Evolutionary conservation across 2,888 invertebrate species (phyloP).

Genomic region (Allacma fusca): DNA sequence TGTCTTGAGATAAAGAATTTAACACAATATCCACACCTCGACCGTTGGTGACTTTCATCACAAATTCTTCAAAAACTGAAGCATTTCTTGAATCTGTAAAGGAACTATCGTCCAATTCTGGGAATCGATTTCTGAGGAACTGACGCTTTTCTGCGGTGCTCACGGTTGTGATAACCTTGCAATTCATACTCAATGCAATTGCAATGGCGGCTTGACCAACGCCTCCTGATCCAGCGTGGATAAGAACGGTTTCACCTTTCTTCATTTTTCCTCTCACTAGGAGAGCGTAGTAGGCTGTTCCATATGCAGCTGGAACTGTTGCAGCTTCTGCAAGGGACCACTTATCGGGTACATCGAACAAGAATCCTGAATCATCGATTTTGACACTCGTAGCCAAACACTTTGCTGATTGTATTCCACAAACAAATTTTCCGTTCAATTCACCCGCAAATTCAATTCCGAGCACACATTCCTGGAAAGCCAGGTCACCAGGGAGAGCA

Average conservation of each 20-base stretch:
- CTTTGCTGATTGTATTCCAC: slow-evolving; percentile 66
- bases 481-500: slow-evolving; percentile 71
- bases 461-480: slow-evolving; percentile 68
- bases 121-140: slow-evolving; percentile 87
- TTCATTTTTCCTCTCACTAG: slow-evolving; percentile 69
- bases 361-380: slow-evolving; percentile 66
- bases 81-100: slow-evolving; percentile 76
- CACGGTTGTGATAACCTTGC: slow-evolving; percentile 77
- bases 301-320: slow-evolving; percentile 73
- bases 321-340: slow-evolving; percentile 74
- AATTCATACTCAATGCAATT: slow-evolving; percentile 72
- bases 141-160: slow-evolving; percentile 80
- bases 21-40: slow-evolving; percentile 69
- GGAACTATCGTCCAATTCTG: slow-evolving; percentile 70
- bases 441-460: slow-evolving; percentile 71
- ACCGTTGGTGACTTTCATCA: slow-evolving; percentile 67
- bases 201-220: slow-evolving; percentile 82
- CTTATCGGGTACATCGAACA: slow-evolving; percentile 69
- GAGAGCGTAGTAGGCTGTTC: slow-evolving; percentile 73
- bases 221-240: slow-evolving; percentile 75
- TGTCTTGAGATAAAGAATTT: slow-evolving; percentile 70
- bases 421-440: slow-evolving; percentile 64
- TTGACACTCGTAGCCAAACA: slow-evolving; percentile 68
- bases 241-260: slow-evolving; percentile 66
- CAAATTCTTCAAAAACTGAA: slow-evolving; percentile 67